Evolutionary conservation across 2,888 invertebrate species (phyloP).

Genomic region (Drosophila anomalata): DNA sequence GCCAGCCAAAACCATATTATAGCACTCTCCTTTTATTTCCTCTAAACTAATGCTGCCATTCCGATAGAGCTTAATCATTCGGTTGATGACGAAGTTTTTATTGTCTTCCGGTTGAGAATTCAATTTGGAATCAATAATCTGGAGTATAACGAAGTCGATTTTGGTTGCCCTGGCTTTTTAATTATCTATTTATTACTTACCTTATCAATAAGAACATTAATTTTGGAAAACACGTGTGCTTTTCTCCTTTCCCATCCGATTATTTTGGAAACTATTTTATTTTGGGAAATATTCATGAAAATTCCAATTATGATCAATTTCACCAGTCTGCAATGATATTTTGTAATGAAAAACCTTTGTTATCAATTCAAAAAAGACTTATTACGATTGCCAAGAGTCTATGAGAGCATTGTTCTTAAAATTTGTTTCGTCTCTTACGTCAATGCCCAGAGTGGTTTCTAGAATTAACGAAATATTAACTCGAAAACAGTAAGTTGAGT

Average conservation of each 20-base stretch:
- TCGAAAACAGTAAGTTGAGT: neutral
- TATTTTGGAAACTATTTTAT: neutral
- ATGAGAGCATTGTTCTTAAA: neutral
- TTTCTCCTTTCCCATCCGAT: neutral
- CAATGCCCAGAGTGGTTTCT: slow-evolving; percentile 33
- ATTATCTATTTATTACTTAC: neutral
- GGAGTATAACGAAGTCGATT: neutral
- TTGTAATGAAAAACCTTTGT: neutral
- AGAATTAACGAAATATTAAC: too few relatives aligned
- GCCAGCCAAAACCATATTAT: slow-evolving; percentile 69
- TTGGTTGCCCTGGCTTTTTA: neutral
- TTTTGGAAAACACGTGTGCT: accelerated
- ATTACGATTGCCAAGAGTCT: slow-evolving; percentile 28
- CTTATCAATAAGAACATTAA: neutral
- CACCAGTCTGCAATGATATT: neutral
- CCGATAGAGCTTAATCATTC: slow-evolving; percentile 60
- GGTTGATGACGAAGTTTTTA: slow-evolving; percentile 49
- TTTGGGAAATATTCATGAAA: neutral
- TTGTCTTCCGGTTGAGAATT: neutral
- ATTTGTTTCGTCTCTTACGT: slow-evolving; percentile 2
- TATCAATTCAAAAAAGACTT: neutral
- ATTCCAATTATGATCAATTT: neutral
- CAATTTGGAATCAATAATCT: slow-evolving; percentile 59
- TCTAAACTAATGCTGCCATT: slow-evolving; percentile 59
- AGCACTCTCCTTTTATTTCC: slow-evolving; percentile 72